Conservation (phyloP, 2,113 vertebrate genomes). For the Stegostoma tigrinum region DNA sequence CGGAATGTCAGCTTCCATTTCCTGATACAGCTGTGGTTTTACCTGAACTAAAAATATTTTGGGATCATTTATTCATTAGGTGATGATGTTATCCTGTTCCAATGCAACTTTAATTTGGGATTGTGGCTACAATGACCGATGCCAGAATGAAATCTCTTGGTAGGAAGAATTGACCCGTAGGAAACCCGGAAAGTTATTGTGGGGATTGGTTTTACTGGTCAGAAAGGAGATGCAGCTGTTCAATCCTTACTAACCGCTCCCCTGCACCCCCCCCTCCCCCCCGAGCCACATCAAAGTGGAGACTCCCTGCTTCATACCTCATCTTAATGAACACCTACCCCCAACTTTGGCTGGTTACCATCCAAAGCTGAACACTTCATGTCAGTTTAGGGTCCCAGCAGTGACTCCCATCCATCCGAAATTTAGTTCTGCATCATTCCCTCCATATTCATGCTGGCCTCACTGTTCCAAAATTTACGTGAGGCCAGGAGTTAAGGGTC, state of each 20-base stretch:
- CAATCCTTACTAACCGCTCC: too few relatives aligned
- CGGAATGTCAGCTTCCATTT: too few relatives aligned
- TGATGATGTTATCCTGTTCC: not conserved
- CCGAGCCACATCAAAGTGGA: not conserved
- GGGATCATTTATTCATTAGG: not conserved
- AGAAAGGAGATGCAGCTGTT: not conserved
- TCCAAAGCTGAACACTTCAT: not conserved
- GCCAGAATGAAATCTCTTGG: not conserved
- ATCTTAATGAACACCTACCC: not conserved
- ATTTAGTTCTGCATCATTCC: not conserved
- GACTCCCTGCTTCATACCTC: not conserved
- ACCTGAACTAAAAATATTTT: not conserved
- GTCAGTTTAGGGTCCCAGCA: not conserved
- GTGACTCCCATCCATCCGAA: not conserved
- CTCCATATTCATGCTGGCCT: not conserved
- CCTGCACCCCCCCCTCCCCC: not conserved
- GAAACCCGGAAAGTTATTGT: not conserved
- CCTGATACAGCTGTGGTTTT: not conserved
- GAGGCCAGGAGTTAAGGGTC: not conserved
- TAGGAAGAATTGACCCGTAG: not conserved
- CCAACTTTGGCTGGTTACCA: not conserved
- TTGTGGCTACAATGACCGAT: not conserved
- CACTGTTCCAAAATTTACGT: not conserved
- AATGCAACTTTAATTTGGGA: not conserved
- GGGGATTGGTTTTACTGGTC: not conserved